phyloP scores from a whole-genome alignment of 2,113 vertebrate species.

The Grantiella picta region DNA sequence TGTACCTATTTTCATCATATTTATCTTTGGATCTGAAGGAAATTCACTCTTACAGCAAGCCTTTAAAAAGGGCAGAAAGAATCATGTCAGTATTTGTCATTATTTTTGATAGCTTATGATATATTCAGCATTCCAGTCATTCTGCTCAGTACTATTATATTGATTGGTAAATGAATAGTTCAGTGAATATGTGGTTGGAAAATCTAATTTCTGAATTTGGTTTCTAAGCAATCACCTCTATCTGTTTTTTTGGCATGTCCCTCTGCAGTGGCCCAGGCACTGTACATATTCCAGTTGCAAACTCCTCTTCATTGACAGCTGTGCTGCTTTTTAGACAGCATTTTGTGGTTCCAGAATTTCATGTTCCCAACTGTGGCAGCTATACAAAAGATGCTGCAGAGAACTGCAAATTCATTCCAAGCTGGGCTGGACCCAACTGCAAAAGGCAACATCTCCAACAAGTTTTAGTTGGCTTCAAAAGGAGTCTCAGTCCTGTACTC shows the following conservation, averaged over 20 bases:
- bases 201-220: slow-evolving; percentile 30
- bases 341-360: background rate
- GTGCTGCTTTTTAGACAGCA: background rate
- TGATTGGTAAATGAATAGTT: slow-evolving; percentile 35
- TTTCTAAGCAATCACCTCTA: slow-evolving; percentile 5
- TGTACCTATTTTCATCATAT: background rate
- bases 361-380: background rate
- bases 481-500: background rate
- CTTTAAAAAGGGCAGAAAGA: background rate
- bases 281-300: slow-evolving; percentile 1
- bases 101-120: background rate
- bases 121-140: background rate
- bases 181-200: background rate
- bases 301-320: background rate
- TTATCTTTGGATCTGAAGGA: background rate
- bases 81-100: background rate
- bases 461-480: background rate
- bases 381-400: background rate
- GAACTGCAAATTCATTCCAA: background rate
- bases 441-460: background rate
- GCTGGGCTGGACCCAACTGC: background rate
- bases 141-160: background rate
- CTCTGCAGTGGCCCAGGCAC: background rate
- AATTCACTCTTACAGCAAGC: background rate
- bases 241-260: background rate